These are phyloP conservation scores for Notothenia coriiceps DNA, from an alignment of 2,113 vertebrate genomes.

Conservation along the genomic window DNA sequence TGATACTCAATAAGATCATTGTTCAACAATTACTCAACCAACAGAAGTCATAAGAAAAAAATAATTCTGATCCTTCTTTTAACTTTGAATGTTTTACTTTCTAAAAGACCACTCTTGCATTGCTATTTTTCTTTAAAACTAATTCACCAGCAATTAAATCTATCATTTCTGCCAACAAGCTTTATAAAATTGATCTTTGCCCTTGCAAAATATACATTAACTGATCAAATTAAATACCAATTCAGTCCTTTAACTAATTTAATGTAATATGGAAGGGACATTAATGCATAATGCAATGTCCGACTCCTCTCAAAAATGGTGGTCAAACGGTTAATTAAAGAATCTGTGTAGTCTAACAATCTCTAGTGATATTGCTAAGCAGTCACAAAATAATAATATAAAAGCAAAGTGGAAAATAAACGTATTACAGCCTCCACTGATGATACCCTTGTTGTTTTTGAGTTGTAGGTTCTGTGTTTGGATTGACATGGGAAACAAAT, in stretches of 20 bases:
- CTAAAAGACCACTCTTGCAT: neutral
- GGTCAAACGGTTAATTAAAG: constrained; percentile 2
- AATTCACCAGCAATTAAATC: neutral
- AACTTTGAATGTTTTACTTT: neutral
- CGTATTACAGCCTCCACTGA: neutral
- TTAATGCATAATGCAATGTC: neutral
- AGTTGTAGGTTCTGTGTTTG: constrained; percentile 12
- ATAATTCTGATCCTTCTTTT: neutral
- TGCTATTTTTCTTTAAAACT: too few species aligned
- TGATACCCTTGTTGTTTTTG: constrained; percentile 20
- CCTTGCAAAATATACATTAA: neutral
- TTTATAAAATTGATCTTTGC: constrained; percentile 3
- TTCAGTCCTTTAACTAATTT: neutral
- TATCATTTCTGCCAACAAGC: neutral
- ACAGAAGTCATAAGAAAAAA: neutral
- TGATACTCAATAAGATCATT: neutral
- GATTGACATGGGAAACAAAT: constrained; percentile 27
- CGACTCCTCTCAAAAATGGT: neutral
- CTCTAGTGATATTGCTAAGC: neutral
- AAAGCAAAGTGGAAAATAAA: neutral
- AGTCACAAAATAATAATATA: neutral
- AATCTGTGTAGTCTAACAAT: neutral
- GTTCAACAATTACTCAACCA: neutral
- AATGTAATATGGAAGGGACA: neutral
- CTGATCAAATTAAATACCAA: neutral